Conservation (phyloP, 2,797 vertebrate species). For the Harpagifer antarcticus region DNA sequence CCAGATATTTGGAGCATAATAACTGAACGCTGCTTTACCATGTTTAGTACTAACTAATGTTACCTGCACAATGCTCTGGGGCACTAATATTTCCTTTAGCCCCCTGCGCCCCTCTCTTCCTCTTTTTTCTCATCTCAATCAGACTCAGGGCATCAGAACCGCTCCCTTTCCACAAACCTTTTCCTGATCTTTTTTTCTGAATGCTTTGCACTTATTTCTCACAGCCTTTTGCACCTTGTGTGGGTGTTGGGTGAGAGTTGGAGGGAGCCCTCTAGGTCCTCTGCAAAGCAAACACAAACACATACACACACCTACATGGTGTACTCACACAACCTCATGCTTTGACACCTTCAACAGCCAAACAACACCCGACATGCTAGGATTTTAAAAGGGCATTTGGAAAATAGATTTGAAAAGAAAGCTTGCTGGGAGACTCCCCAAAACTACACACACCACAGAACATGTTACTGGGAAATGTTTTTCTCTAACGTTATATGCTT, state of each 20-base stretch:
- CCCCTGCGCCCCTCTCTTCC: conserved; percentile 48
- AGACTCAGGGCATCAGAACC: conserved; percentile 31
- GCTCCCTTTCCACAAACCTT: conserved; percentile 37
- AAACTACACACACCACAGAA: conserved; percentile 54
- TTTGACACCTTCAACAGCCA: conserved; percentile 63
- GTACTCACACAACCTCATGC: conserved; percentile 34
- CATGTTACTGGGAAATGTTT: conserved; percentile 48
- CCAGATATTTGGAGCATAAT: too few relatives aligned
- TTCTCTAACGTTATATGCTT: conserved; percentile 50
- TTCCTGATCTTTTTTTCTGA: conserved; percentile 17
- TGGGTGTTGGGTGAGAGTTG: conserved; percentile 71
- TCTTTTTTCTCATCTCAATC: conserved; percentile 23
- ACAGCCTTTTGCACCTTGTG: conserved; percentile 53
- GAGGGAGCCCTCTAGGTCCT: conserved; percentile 56
- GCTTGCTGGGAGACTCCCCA: conserved; percentile 62
- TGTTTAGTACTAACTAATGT: too few relatives aligned
- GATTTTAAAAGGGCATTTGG: conserved; percentile 67
- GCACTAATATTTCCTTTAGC: conserved; percentile 73
- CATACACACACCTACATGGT: conserved; percentile 28
- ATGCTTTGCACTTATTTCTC: conserved; percentile 49
- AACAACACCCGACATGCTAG: conserved; percentile 61
- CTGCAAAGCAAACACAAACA: conserved; percentile 31
- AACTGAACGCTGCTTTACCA: too few relatives aligned
- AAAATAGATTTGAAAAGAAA: conserved; percentile 66
- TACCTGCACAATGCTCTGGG: conserved; percentile 56